Evolutionary conservation across 2,888 invertebrate genomes (phyloP).

Genomic region (Dicycla oo): DNA sequence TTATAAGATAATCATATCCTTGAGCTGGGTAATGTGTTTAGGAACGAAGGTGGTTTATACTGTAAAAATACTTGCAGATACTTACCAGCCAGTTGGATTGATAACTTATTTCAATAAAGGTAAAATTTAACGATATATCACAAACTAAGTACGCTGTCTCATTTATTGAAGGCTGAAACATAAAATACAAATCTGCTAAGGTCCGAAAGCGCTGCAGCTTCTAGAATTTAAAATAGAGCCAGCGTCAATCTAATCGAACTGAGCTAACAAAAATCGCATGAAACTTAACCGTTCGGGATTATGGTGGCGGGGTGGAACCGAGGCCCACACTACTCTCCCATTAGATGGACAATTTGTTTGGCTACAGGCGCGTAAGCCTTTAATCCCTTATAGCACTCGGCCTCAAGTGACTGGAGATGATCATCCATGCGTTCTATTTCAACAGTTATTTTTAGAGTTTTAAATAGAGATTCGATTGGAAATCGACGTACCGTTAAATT

Average conservation of each 20-base stretch:
- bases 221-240: conserved; percentile 50
- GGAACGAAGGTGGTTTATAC: background rate
- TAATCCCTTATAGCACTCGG: conserved; percentile 79
- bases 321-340: conserved; percentile 76
- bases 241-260: conserved; percentile 67
- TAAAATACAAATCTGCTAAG: background rate
- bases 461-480: conserved; percentile 50
- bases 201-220: background rate
- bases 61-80: no score
- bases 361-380: conserved; percentile 80
- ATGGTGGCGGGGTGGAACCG: conserved; percentile 71
- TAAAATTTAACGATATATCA: background rate
- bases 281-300: conserved; percentile 72
- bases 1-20: conserved; percentile 20
- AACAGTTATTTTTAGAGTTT: conserved; percentile 61
- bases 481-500: conserved; percentile 54
- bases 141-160: background rate
- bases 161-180: conserved; percentile 17
- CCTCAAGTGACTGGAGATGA: conserved; percentile 68
- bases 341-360: conserved; percentile 86
- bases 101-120: background rate
- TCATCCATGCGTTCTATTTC: conserved; percentile 50
- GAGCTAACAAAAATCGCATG: conserved; percentile 69
- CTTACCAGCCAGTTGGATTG: background rate
- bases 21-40: conserved; percentile 7